A percentile compares a stretch with the other conserved stretches of the same genome.
These are phyloP conservation scores for Linepithema humile DNA, from an alignment of 1,140 invertebrate genomes.

Conservation along the genomic window DNA sequence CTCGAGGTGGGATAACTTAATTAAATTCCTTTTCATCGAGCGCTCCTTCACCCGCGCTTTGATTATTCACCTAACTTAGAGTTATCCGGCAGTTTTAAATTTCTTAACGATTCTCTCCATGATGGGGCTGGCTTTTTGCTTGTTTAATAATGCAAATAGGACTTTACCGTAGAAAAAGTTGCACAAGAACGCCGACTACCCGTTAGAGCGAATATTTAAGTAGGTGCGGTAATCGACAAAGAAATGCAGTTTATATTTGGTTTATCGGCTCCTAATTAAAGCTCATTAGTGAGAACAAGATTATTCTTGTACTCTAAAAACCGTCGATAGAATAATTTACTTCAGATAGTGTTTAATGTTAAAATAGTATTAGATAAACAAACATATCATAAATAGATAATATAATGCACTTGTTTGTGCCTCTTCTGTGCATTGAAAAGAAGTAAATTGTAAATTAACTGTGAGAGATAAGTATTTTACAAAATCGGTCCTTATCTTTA, in stretches of 20 bases:
- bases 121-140: slow-evolving; percentile 21
- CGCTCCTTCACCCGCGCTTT: background rate
- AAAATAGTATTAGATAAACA: background rate
- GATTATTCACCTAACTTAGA: slow-evolving; percentile 28
- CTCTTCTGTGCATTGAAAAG: background rate
- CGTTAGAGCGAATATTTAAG: slow-evolving; percentile 20
- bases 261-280: slow-evolving; percentile 2
- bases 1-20: slow-evolving; percentile 14
- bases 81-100: slow-evolving; percentile 43
- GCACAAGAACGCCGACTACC: background rate
- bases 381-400: background rate
- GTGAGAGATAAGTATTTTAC: too few relatives aligned
- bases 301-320: background rate
- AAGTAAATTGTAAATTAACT: background rate
- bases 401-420: background rate
- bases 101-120: slow-evolving; percentile 13
- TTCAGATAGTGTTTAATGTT: background rate
- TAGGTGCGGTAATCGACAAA: background rate
- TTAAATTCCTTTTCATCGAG: slow-evolving; percentile 41
- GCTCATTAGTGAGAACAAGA: background rate
- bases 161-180: background rate
- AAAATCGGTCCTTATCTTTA: background rate
- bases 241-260: background rate
- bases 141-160: slow-evolving; percentile 44
- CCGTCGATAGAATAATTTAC: background rate